Percentiles rank a stretch among this genome's conserved stretches.
These are phyloP conservation scores for Cryptophagus acutangulus DNA, from an alignment of 2,888 invertebrate genomes.

Conservation along the genomic window DNA sequence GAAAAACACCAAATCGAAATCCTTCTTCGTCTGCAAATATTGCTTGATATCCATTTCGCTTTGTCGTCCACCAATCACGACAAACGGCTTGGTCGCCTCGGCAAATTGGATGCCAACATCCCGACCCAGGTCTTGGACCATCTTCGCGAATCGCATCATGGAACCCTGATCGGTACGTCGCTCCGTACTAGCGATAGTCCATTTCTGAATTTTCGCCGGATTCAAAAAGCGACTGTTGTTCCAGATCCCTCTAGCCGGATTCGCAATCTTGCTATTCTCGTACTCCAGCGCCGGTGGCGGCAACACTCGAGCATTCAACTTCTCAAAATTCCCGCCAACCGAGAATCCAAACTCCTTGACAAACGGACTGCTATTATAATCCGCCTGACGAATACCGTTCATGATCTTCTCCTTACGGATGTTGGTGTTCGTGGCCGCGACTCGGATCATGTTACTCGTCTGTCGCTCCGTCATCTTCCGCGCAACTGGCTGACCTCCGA, in stretches of 20 bases:
- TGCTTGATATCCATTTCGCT: slow-evolving; percentile 16
- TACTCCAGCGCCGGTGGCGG: slow-evolving; percentile 71
- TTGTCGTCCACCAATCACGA: slow-evolving; percentile 14
- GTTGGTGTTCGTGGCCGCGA: slow-evolving; percentile 77
- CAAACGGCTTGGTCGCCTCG: slow-evolving; percentile 12
- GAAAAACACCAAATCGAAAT: slow-evolving; percentile 56
- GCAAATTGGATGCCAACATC: slow-evolving; percentile 21
- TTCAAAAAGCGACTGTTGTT: slow-evolving; percentile 42
- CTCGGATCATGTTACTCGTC: slow-evolving; percentile 78
- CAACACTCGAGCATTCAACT: slow-evolving; percentile 73
- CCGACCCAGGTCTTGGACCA: slow-evolving; percentile 36
- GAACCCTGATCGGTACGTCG: slow-evolving; percentile 21
- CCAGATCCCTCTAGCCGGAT: slow-evolving; percentile 48
- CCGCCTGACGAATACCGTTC: slow-evolving; percentile 38
- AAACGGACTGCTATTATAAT: slow-evolving; percentile 49
- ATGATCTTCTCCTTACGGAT: slow-evolving; percentile 76
- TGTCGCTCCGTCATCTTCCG: slow-evolving; percentile 79
- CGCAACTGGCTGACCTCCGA: slow-evolving; percentile 70
- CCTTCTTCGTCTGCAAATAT: slow-evolving; percentile 22
- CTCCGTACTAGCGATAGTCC: slow-evolving; percentile 51
- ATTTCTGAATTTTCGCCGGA: slow-evolving; percentile 40
- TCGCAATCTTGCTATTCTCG: slow-evolving; percentile 31
- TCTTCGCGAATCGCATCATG: slow-evolving; percentile 31
- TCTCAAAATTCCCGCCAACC: slow-evolving; percentile 68
- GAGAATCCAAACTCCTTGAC: slow-evolving; percentile 79